These are phyloP conservation scores for Tillus elongatus DNA, from an alignment of 2,888 invertebrate species.

Conservation along the genomic window DNA sequence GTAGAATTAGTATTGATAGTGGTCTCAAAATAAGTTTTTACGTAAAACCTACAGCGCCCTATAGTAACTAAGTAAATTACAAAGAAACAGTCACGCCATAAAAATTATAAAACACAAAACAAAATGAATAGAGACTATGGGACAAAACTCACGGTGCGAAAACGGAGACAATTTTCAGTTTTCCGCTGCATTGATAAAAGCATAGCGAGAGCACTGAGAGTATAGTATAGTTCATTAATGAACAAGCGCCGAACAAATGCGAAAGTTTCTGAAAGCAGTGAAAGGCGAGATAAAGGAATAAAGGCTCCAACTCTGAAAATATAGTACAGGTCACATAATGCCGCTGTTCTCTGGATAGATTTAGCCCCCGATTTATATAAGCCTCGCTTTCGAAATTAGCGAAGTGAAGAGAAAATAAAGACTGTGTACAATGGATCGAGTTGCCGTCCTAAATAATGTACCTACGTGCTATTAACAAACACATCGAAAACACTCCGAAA, in stretches of 20 bases:
- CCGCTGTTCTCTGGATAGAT: constrained; percentile 34
- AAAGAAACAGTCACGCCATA: no score
- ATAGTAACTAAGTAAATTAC: no score
- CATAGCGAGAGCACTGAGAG: constrained; percentile 20
- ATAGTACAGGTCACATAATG: constrained; percentile 37
- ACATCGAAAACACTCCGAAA: no score
- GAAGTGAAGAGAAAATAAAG: constrained; percentile 25
- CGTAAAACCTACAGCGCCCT: no score
- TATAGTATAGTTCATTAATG: constrained; percentile 40
- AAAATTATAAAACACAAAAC: no score
- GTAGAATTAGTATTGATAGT: no score
- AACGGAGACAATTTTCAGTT: constrained; percentile 39
- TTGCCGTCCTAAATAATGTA: no score
- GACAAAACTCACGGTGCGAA: no score
- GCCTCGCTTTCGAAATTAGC: constrained; percentile 33
- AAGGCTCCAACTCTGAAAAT: constrained; percentile 37
- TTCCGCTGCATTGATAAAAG: constrained; percentile 37
- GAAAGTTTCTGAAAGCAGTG: constrained; percentile 38
- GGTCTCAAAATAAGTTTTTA: no score
- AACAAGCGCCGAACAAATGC: constrained; percentile 41
- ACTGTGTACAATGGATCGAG: constrained; percentile 13
- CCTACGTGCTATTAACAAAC: no score
- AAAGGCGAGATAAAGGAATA: constrained; percentile 44
- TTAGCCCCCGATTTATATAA: constrained; percentile 32
- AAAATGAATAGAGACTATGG: no score